A percentile compares a stretch with the other conserved stretches of the same genome.
These are phyloP conservation scores for Zingel zingel DNA, from an alignment of 2,113 vertebrate species.

Conservation along the genomic window DNA sequence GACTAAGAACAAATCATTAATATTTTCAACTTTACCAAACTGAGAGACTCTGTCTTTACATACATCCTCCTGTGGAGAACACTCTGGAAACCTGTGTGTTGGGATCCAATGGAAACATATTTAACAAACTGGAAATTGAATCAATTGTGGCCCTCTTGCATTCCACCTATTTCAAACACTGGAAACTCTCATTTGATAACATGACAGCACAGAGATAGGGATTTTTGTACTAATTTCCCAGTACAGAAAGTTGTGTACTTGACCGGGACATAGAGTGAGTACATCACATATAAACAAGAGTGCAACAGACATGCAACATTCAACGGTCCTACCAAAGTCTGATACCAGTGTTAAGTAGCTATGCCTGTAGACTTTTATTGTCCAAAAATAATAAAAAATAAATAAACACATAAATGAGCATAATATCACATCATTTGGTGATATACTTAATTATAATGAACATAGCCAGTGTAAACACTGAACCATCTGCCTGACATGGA, in stretches of 20 bases:
- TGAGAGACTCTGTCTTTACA: neutral
- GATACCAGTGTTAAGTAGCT: neutral
- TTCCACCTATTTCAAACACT: slow-evolving; percentile 4
- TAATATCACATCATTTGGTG: neutral
- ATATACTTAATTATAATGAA: neutral
- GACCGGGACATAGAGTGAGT: neutral
- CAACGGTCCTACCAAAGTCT: neutral
- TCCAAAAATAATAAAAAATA: neutral
- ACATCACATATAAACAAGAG: neutral
- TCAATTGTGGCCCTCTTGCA: slow-evolving; percentile 10
- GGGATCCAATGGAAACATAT: neutral
- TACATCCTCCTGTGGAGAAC: neutral
- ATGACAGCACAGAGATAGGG: neutral
- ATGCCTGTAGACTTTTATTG: neutral
- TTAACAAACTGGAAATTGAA: slow-evolving; percentile 20
- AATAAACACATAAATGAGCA: neutral
- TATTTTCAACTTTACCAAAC: neutral
- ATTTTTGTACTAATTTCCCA: neutral
- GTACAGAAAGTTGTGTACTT: neutral
- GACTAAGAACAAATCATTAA: neutral
- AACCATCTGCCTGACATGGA: neutral
- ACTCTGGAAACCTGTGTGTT: slow-evolving; percentile 6
- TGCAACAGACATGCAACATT: neutral
- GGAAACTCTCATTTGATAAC: neutral
- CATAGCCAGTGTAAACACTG: neutral